These are phyloP conservation scores for Trypoxylus dichotomus DNA, from an alignment of 1,140 invertebrate genomes.

Conservation along the genomic window DNA sequence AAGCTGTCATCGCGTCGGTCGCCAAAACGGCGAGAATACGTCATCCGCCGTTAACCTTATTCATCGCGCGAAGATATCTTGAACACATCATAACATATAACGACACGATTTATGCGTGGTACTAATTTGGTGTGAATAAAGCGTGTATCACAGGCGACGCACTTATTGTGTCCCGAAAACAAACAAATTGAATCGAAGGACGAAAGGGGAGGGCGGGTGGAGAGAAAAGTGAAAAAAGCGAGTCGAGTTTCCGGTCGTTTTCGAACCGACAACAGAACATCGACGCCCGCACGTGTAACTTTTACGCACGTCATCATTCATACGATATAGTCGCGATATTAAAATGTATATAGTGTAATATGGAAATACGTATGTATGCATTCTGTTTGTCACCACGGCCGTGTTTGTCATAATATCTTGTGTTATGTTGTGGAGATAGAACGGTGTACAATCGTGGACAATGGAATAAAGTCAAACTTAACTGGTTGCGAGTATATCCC, in stretches of 20 bases:
- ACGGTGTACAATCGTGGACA: not conserved
- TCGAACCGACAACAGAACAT: not conserved
- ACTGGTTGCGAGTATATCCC: too few species aligned
- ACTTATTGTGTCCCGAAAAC: not conserved
- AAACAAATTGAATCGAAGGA: not conserved
- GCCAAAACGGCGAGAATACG: too few species aligned
- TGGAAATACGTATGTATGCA: not conserved
- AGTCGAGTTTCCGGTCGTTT: not conserved
- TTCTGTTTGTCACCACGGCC: not conserved
- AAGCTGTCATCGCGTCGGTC: too few species aligned
- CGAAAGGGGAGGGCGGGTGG: not conserved
- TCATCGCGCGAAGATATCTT: too few species aligned
- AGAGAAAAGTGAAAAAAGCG: not conserved
- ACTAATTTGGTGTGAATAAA: not conserved
- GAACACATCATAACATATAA: too few species aligned
- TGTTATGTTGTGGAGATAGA: not conserved
- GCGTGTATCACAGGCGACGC: not conserved
- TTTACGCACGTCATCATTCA: not conserved
- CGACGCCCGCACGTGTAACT: not conserved
- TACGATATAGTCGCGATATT: not conserved
- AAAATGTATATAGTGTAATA: not conserved
- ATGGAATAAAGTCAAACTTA: too few species aligned
- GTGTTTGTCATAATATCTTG: not conserved
- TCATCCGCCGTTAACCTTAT: too few species aligned
- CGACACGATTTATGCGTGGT: not conserved